These are phyloP conservation scores for Prunella fulvescens DNA, from an alignment of 2,113 vertebrate species.

Conservation along the genomic window DNA sequence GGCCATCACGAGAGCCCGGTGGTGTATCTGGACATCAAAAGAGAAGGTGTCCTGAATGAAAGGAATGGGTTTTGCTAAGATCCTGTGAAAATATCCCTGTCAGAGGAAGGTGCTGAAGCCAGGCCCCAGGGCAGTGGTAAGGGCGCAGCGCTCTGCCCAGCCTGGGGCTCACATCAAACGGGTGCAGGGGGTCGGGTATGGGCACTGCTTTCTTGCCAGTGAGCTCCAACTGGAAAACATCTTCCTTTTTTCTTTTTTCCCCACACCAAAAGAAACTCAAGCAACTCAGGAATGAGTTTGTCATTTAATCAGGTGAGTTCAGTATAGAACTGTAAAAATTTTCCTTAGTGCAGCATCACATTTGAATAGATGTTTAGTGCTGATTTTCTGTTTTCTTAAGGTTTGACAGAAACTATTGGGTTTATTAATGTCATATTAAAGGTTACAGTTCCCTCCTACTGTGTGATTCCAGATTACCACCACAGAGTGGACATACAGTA, in stretches of 20 bases:
- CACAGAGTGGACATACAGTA: not conserved
- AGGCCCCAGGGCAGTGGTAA: not conserved
- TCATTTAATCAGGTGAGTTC: not conserved
- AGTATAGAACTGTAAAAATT: not conserved
- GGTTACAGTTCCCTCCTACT: not conserved
- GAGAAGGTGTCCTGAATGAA: not conserved
- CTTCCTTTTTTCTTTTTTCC: not conserved
- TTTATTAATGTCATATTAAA: slow-evolving; percentile 14
- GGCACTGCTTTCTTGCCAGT: not conserved
- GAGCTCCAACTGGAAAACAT: not conserved
- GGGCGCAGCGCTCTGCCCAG: not conserved
- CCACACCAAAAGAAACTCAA: not conserved
- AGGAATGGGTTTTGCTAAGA: not conserved
- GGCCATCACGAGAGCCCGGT: accelerated
- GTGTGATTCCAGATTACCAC: not conserved
- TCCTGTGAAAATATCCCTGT: not conserved
- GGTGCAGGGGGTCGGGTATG: not conserved
- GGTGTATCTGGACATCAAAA: not conserved
- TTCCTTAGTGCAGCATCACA: not conserved
- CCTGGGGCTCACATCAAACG: accelerated
- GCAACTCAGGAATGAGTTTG: not conserved
- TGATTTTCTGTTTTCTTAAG: not conserved
- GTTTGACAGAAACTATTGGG: not conserved
- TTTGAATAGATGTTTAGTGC: not conserved
- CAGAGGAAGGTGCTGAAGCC: not conserved